Conservation (phyloP, 1,140 invertebrate species). For the Zaprionus capensis region DNA sequence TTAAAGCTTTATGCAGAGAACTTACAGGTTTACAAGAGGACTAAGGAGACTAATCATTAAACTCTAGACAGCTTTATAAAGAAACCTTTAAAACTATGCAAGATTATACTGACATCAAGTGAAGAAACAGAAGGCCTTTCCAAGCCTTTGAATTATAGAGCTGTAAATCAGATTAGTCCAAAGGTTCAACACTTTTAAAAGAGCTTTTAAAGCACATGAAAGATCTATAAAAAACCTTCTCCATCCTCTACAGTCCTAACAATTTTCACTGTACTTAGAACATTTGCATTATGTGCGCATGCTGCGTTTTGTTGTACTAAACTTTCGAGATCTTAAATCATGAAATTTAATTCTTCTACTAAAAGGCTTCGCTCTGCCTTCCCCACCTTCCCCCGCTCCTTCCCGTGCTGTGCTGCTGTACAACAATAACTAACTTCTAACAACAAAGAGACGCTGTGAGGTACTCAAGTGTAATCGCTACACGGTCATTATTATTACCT, state of each 20-base stretch:
- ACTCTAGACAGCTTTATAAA: too few relatives aligned
- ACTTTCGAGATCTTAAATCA: conserved; percentile 6
- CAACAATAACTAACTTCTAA: conserved; percentile 51
- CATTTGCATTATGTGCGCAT: background rate
- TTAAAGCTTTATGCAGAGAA: too few relatives aligned
- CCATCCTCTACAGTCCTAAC: background rate
- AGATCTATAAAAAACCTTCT: background rate
- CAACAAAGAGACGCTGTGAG: conserved; percentile 43
- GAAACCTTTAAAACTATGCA: too few relatives aligned
- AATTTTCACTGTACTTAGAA: background rate
- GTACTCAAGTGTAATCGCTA: conserved; percentile 79
- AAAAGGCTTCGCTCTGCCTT: too few relatives aligned
- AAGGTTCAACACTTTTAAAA: background rate
- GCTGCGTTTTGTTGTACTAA: conserved; percentile 7
- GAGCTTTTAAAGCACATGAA: background rate
- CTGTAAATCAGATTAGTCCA: background rate
- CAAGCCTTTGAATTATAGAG: too few relatives aligned
- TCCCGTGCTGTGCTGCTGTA: background rate
- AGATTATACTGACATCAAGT: too few relatives aligned
- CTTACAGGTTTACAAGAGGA: too few relatives aligned
- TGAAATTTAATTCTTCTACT: conserved; percentile 5
- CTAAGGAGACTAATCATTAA: too few relatives aligned
- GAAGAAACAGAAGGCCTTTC: too few relatives aligned
- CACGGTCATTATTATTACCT: conserved; percentile 81
- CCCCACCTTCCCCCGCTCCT: background rate